phyloP scores from a whole-genome alignment of 2,113 vertebrate species.

The Corythornis vintsioides region DNA sequence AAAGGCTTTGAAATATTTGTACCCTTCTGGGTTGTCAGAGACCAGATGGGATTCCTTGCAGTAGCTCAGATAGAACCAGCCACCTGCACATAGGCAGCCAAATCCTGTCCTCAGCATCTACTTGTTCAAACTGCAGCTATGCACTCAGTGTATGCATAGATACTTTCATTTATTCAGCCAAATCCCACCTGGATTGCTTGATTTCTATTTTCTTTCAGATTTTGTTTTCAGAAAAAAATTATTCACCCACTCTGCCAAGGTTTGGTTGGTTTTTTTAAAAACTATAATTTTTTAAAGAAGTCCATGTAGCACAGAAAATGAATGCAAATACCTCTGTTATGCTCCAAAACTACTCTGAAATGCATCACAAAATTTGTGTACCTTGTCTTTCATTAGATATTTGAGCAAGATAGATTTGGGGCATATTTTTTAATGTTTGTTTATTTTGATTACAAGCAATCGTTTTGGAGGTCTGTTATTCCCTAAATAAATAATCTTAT shows the following conservation, averaged over 20 bases:
- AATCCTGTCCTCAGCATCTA: background rate
- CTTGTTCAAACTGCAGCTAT: background rate
- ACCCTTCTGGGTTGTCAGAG: background rate
- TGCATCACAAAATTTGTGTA: background rate
- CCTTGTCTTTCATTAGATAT: too few relatives aligned
- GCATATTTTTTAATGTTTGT: background rate
- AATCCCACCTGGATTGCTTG: background rate
- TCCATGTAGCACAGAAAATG: background rate
- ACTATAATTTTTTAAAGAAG: background rate
- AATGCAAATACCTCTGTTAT: background rate
- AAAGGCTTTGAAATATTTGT: background rate
- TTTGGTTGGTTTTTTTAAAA: background rate
- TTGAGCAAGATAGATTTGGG: background rate
- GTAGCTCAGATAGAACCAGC: background rate
- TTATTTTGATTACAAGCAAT: background rate
- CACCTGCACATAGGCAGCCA: background rate
- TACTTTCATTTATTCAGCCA: background rate
- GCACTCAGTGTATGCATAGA: fast-evolving
- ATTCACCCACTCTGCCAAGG: background rate
- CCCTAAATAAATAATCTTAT: background rate
- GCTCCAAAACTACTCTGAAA: background rate
- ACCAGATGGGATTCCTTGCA: background rate
- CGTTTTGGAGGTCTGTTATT: background rate
- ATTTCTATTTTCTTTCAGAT: too few relatives aligned
- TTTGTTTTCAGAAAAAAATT: background rate